These are phyloP conservation scores for Trachemys scripta DNA, from an alignment of 2,113 vertebrate genomes.

Conservation along the genomic window DNA sequence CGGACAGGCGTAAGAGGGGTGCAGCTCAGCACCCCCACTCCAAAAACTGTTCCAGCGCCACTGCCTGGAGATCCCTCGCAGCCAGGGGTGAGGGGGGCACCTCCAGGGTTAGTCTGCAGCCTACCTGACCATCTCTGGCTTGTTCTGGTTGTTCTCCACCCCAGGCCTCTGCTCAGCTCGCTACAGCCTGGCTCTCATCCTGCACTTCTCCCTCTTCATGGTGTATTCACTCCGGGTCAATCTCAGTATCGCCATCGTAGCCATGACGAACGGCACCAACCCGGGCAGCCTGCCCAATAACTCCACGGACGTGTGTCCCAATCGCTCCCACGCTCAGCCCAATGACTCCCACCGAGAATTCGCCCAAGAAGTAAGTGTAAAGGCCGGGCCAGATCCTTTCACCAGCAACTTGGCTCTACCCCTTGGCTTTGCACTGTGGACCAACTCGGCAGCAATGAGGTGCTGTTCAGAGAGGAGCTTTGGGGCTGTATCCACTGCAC, in stretches of 20 bases:
- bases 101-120: fast-evolving
- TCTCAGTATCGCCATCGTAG: constrained; percentile 87
- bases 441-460: not conserved
- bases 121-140: not conserved
- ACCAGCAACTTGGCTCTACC: fast-evolving
- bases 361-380: constrained; percentile 68
- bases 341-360: constrained; percentile 25
- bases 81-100: not conserved
- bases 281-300: constrained; percentile 5
- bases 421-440: not conserved
- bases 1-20: too few relatives aligned
- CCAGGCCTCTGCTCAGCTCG: constrained; percentile 80
- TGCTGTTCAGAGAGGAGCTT: not conserved
- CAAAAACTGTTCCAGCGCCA: too few relatives aligned
- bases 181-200: constrained; percentile 83
- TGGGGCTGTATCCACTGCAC: not conserved
- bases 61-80: too few relatives aligned
- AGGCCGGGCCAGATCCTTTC: not conserved
- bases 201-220: constrained; percentile 86
- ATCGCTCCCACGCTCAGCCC: constrained; percentile 31
- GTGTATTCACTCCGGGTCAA: constrained; percentile 87
- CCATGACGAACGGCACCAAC: constrained; percentile 84
- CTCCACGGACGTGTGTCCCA: constrained; percentile 70
- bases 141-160: not conserved
- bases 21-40: too few relatives aligned